A percentile compares a stretch with the other conserved stretches of the same genome.
These are phyloP conservation scores for Lampris megalopsis DNA, from an alignment of 2,113 vertebrate species.

Conservation along the genomic window DNA sequence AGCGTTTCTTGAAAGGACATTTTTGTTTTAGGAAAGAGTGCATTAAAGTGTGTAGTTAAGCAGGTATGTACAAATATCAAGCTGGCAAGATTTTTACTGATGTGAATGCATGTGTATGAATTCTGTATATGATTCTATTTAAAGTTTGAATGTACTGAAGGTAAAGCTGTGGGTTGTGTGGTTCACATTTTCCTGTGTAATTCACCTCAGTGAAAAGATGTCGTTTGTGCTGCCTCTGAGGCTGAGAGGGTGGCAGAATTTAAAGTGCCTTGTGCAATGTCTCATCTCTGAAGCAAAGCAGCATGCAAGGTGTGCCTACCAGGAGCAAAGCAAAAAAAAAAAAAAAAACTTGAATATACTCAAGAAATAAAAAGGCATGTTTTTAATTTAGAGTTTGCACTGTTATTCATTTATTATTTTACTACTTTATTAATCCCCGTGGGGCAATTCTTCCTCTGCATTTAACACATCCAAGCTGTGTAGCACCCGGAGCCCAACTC, in stretches of 20 bases:
- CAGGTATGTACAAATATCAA: constrained; percentile 78
- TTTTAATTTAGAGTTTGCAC: constrained; percentile 78
- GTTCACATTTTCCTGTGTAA: constrained; percentile 56
- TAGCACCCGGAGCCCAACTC: no score
- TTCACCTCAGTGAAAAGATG: constrained; percentile 61
- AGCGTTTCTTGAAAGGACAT: constrained; percentile 49
- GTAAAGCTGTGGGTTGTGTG: constrained; percentile 62
- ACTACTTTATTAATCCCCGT: no score
- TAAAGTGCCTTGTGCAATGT: constrained; percentile 85
- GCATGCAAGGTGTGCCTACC: constrained; percentile 71
- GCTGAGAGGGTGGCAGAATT: constrained; percentile 73
- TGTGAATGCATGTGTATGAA: constrained; percentile 72
- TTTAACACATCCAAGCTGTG: no score
- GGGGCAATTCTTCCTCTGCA: no score
- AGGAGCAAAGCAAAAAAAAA: constrained; percentile 28
- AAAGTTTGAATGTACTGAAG: constrained; percentile 80
- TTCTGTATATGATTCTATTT: constrained; percentile 74
- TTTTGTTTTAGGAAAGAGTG: constrained; percentile 62
- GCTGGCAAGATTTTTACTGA: constrained; percentile 79
- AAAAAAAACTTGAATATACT: constrained; percentile 63
- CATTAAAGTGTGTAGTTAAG: constrained; percentile 56
- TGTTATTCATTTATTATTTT: constrained; percentile 38
- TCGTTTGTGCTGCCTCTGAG: constrained; percentile 65
- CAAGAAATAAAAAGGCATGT: constrained; percentile 80
- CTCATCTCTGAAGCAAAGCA: constrained; percentile 74